A percentile compares a stretch with the other conserved stretches of the same genome.
phyloP scores from a whole-genome alignment of 2,113 vertebrate genomes.

The Bufo bufo region DNA sequence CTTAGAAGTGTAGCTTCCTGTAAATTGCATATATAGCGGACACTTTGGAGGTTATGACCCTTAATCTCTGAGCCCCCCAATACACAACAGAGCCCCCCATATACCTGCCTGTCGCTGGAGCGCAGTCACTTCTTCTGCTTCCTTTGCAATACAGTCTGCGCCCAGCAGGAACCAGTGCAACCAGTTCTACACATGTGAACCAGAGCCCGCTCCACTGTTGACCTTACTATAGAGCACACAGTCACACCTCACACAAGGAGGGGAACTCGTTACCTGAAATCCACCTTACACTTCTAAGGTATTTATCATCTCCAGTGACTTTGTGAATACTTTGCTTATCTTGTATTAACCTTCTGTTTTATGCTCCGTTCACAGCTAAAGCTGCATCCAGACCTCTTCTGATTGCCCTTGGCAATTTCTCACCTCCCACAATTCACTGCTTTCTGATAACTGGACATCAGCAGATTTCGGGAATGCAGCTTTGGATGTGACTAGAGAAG shows the following conservation, averaged over 20 bases:
- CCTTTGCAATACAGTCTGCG: background rate
- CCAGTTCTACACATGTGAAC: background rate
- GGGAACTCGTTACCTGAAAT: background rate
- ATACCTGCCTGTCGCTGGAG: background rate
- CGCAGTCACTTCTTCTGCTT: background rate
- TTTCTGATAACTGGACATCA: background rate
- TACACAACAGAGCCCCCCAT: background rate
- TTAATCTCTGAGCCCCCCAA: background rate
- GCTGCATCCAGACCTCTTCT: background rate
- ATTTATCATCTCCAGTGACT: too few relatives aligned
- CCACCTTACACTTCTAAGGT: background rate
- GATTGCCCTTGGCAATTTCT: background rate
- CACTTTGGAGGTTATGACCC: too few relatives aligned
- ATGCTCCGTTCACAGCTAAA: background rate
- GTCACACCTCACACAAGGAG: background rate
- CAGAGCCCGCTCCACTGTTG: background rate
- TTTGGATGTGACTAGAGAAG: too few relatives aligned
- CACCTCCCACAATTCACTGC: background rate
- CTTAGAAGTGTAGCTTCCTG: too few relatives aligned
- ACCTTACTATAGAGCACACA: background rate
- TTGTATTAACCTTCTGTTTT: too few relatives aligned
- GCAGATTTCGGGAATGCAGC: too few relatives aligned
- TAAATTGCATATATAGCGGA: too few relatives aligned
- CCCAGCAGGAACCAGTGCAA: background rate
- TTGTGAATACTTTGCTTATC: too few relatives aligned